Conservation (phyloP, 2,888 invertebrate genomes). For the Drosophila borealis region DNA sequence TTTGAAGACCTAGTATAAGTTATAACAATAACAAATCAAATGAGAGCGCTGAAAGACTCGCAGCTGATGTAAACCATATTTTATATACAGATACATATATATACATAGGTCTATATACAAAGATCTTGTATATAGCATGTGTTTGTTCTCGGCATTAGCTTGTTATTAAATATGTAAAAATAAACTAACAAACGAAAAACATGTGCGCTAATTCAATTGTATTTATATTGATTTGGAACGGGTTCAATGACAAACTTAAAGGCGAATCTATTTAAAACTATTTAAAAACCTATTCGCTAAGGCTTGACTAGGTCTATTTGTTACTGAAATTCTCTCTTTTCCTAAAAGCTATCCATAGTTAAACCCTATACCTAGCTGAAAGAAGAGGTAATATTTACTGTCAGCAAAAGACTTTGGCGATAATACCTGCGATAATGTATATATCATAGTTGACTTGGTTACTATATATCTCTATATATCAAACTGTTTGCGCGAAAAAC, state of each 20-base stretch:
- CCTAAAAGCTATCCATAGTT: too few relatives aligned
- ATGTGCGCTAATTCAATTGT: conserved; percentile 8
- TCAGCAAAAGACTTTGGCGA: too few relatives aligned
- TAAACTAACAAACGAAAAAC: conserved; percentile 37
- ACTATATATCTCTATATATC: too few relatives aligned
- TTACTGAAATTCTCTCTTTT: not conserved
- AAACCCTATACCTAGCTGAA: not conserved
- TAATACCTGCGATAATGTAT: too few relatives aligned
- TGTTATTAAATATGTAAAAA: conserved; percentile 30
- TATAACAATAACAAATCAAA: conserved; percentile 1
- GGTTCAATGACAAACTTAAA: conserved; percentile 5
- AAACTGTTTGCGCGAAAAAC: too few relatives aligned
- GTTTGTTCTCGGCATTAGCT: conserved; percentile 40
- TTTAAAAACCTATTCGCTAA: not conserved
- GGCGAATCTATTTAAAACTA: not conserved
- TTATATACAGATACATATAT: not conserved
- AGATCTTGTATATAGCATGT: conserved; percentile 25
- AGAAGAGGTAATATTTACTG: too few relatives aligned
- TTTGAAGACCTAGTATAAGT: not conserved
- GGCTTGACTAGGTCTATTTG: not conserved
- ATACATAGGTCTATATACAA: not conserved
- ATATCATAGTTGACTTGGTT: too few relatives aligned
- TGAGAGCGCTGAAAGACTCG: conserved; percentile 12
- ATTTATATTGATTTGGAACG: conserved; percentile 6
- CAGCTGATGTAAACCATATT: conserved; percentile 27